These are phyloP conservation scores for Ochropleura plecta DNA, from an alignment of 2,888 invertebrate species.

Conservation along the genomic window DNA sequence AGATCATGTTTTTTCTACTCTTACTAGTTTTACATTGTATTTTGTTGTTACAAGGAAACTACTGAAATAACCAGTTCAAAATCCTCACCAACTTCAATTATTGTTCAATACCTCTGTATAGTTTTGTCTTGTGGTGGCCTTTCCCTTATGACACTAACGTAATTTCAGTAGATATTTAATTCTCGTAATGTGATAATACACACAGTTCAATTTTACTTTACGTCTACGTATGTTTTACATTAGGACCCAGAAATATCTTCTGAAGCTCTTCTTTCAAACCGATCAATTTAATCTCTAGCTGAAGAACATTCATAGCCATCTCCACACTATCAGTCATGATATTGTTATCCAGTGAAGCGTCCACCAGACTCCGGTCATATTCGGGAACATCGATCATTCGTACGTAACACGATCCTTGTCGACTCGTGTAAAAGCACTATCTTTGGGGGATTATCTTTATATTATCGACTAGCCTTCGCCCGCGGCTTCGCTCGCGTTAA, in stretches of 20 bases:
- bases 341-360: slow-evolving; percentile 44
- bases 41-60: too few species aligned
- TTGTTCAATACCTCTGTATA: too few species aligned
- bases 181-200: neutral
- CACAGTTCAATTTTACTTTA: neutral
- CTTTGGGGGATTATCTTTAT: slow-evolving; percentile 56
- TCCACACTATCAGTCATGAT: slow-evolving; percentile 19
- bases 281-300: neutral
- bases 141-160: neutral
- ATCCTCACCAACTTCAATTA: too few species aligned
- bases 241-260: neutral
- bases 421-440: slow-evolving; percentile 62
- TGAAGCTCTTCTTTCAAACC: neutral
- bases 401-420: slow-evolving; percentile 64
- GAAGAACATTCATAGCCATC: slow-evolving; percentile 10
- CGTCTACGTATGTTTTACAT: neutral
- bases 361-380: slow-evolving; percentile 39
- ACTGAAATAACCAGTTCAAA: too few species aligned
- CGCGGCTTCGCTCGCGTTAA: too few species aligned
- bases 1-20: too few species aligned
- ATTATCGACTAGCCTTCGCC: too few species aligned
- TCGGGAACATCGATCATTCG: slow-evolving; percentile 65
- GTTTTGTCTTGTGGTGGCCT: neutral
- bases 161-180: neutral
- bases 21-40: too few species aligned